Base-by-base conservation (phyloP, 2,797 vertebrate genomes). In the Channa striata region DNA sequence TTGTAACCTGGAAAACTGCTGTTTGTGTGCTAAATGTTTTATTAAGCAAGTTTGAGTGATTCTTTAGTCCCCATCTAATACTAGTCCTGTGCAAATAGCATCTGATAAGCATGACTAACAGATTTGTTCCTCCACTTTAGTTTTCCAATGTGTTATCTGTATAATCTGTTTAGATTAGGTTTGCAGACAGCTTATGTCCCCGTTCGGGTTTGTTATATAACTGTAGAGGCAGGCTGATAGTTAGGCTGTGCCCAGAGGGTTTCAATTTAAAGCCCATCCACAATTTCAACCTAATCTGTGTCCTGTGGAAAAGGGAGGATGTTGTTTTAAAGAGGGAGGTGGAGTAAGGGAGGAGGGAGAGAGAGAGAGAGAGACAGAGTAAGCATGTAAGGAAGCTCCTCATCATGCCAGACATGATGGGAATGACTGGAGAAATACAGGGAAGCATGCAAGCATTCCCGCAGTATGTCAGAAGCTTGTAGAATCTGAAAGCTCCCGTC, bases 211-310 rank as follows among this genome's bases (percentile, higher is more conserved):
- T 47, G 19, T 68, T 71, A 56, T 62, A 8, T 23, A 36, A 72
- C 44, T 48, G 68, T 17, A 33, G 37, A 59, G 54, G 43, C 48
- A 46, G 57, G 53, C 58, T 66, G 61, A 67, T 70, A 69, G 66
- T 37, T 80, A 77, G 63, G 81, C 58, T 82, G 43, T 67, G 72
- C 71, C 79, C 59, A 75, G 56, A 86, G 72, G 68, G 51, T 71
- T 87, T 74, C 73, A 79, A 77, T 89, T 77, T 80, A 69, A 72
- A 68, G 59, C 30, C 68, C 54, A 48, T 73, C 59, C 74, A 64
- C 72, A 84, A 68, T 80, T 80, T 62, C 82, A 62, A 80, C 56
- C 66, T 64, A 62, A 62, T n/a, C n/a, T 64, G 52, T 65, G 56
- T 14, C 17, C 68, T 66, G 59, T 33, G 62, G 52, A 51, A 51